These are phyloP conservation scores for Leucopternis melanops DNA, from an alignment of 2,113 vertebrate species.

Conservation along the genomic window DNA sequence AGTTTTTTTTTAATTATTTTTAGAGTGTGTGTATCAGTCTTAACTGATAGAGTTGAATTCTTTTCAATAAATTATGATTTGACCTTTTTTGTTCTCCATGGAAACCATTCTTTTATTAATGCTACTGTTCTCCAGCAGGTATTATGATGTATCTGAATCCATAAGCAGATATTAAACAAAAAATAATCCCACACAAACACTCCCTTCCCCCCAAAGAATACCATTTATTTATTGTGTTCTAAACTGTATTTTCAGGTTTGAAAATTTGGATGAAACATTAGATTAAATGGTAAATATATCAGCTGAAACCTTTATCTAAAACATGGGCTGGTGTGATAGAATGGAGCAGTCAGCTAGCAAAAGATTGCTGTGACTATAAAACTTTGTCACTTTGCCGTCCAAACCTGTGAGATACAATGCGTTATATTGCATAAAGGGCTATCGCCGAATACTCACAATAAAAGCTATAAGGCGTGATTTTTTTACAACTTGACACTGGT, in stretches of 20 bases:
- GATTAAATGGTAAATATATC: neutral
- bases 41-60: constrained; percentile 12
- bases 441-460: rapidly evolving
- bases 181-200: neutral
- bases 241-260: neutral
- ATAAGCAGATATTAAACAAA: neutral
- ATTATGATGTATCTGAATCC: neutral
- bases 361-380: rapidly evolving
- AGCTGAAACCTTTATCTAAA: neutral
- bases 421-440: neutral
- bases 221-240: neutral
- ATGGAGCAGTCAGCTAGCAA: neutral
- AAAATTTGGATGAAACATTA: neutral
- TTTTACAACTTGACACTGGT: too few species aligned
- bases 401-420: neutral
- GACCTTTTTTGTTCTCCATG: constrained; percentile 68
- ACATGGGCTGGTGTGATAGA: rapidly evolving
- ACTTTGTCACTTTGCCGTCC: neutral
- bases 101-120: constrained; percentile 40
- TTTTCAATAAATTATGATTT: constrained; percentile 20
- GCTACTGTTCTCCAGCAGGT: neutral
- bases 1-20: neutral
- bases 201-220: neutral
- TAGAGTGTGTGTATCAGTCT: neutral
- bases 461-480: too few species aligned